Conservation (phyloP, 2,113 vertebrate genomes). For the Nansenia antarctica region DNA sequence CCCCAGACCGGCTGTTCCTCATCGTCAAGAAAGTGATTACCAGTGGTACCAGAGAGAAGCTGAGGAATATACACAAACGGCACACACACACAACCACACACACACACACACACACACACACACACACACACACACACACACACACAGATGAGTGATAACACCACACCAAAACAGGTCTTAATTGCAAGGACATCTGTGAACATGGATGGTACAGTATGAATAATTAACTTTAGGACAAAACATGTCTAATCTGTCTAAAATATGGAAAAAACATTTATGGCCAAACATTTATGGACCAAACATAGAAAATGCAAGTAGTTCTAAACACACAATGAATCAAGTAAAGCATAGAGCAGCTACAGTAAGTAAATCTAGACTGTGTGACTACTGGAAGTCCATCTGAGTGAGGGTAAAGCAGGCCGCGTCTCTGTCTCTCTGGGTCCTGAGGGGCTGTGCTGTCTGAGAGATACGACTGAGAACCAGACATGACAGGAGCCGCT, state of each 20-base stretch:
- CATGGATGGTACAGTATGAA: too few species aligned
- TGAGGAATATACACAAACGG: too few species aligned
- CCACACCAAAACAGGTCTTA: background rate
- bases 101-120: too few species aligned
- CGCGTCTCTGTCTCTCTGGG: background rate
- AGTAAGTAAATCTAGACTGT: background rate
- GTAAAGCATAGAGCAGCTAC: background rate
- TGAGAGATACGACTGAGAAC: background rate
- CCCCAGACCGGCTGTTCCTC: background rate
- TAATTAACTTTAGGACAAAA: too few species aligned
- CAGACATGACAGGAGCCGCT: constrained; percentile 19
- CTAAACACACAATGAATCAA: background rate
- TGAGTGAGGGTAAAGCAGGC: background rate
- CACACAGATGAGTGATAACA: background rate
- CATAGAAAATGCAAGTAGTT: background rate
- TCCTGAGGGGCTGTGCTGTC: background rate
- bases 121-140: too few species aligned
- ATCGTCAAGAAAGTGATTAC: too few species aligned
- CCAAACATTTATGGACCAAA: background rate
- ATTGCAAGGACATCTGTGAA: too few species aligned
- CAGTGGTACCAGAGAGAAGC: too few species aligned
- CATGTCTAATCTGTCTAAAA: too few species aligned
- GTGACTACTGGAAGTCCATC: background rate
- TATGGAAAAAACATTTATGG: too few species aligned
- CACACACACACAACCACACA: too few species aligned